Conservation (phyloP, 2,797 vertebrate species). For the Pogoniulus pusillus region DNA sequence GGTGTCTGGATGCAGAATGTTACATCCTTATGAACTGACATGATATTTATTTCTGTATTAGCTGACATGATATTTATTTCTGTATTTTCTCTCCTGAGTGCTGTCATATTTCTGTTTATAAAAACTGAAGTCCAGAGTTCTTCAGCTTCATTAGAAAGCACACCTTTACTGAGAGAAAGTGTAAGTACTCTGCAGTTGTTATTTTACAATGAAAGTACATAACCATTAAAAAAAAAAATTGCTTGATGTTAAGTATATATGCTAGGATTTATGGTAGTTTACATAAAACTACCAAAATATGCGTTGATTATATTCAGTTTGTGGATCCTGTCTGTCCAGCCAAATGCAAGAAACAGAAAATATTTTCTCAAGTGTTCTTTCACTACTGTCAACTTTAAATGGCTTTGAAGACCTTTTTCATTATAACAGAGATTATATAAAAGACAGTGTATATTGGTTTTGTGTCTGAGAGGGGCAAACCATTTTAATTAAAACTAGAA, state of each 20-base stretch:
- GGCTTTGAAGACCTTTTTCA: neutral
- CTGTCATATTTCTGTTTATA: slow-evolving; percentile 88
- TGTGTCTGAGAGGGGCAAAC: neutral
- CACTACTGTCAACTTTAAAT: neutral
- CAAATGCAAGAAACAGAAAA: neutral
- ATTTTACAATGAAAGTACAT: neutral
- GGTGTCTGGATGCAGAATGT: neutral
- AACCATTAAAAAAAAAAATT: neutral
- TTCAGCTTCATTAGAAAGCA: slow-evolving; percentile 58
- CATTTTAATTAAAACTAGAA: neutral
- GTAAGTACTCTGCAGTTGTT: slow-evolving; percentile 75
- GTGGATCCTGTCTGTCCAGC: neutral
- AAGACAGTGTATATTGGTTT: neutral
- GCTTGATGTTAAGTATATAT: neutral
- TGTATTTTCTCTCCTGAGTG: slow-evolving; percentile 78
- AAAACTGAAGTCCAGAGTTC: slow-evolving; percentile 80
- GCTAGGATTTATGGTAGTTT: neutral
- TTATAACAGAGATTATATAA: neutral
- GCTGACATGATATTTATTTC: slow-evolving; percentile 16
- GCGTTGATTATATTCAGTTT: neutral
- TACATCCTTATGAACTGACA: neutral
- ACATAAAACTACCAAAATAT: neutral
- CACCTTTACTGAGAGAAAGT: slow-evolving; percentile 79
- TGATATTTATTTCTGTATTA: slow-evolving; percentile 33
- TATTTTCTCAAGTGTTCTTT: neutral